Evolutionary conservation across 2,113 vertebrate genomes (phyloP), one percentile per base, ranked within the genome.

Genomic region (Hoplias malabaricus): DNA sequence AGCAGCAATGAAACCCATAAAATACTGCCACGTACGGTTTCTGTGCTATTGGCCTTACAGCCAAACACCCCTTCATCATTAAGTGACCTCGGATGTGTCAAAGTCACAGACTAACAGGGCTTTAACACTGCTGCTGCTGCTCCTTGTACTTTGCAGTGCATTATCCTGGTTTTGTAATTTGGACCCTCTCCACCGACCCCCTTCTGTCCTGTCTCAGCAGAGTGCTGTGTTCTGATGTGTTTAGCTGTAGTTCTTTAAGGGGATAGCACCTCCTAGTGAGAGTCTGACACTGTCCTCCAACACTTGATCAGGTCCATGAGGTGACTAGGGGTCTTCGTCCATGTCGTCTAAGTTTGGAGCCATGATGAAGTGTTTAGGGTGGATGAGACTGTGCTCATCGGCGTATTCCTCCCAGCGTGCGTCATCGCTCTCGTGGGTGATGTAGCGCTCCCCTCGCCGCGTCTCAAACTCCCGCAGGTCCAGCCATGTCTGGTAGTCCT

Each of bases 401-500:
- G 96, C 95, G 0, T 95, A 94, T 85, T 96, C 94, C 87, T 98
- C 96, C 97, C 97, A 99, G 72, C 97, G 96, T 0, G 95, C 94
- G 25, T 99, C 97, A 0, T 99, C 97, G 0, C 97, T 99, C 87
- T 99, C 97, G 0, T 99, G 97, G 54, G 97, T 99, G 83, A 99
- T 99, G 78, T 98, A 99, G 84, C 97, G 97, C 82, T 99, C 97
- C 1, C 96, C 96, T 61, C 95, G 92, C 42, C 96, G 94, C 0
- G 96, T 98, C 91, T 99, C 97, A 72, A 99, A 98, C 88, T 99
- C 97, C 90, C 97, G 92, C 84, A 99, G 94, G 87, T 99, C 96
- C 86, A 99, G 90, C 97, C 97, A 99, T 0, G 96, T 98, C 88
- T 98, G 97, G 87, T 99, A 99, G 90, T 98, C 97, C 97, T 98